These are phyloP conservation scores for Morus bassanus DNA, from an alignment of 2,797 vertebrate species.

Conservation along the genomic window DNA sequence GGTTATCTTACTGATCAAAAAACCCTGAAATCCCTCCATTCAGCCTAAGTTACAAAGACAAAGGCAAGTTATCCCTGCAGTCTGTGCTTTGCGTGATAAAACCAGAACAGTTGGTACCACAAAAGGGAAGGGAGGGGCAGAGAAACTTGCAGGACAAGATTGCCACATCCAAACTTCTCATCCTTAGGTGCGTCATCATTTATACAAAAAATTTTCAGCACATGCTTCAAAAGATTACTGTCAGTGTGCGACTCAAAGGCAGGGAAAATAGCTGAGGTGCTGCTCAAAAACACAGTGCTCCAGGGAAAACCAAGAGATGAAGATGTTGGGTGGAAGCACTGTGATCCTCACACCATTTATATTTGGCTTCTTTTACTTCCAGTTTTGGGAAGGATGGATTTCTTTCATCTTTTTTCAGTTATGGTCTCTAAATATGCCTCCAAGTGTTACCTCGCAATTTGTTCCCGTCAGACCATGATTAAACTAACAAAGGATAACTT, in stretches of 20 bases:
- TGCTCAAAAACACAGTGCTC: background rate
- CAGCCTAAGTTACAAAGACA: background rate
- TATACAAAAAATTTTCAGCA: background rate
- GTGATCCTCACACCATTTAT: background rate
- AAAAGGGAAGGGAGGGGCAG: background rate
- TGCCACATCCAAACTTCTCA: background rate
- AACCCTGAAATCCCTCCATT: background rate
- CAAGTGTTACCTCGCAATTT: background rate
- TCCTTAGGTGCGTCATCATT: background rate
- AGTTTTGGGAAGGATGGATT: background rate
- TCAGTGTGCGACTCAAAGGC: background rate
- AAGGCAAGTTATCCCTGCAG: background rate
- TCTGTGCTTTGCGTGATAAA: background rate
- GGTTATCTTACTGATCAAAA: background rate
- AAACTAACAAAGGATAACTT: background rate
- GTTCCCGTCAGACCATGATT: background rate
- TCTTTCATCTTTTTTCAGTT: background rate
- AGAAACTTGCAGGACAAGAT: slow-evolving; percentile 3
- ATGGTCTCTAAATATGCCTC: background rate
- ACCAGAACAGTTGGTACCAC: background rate
- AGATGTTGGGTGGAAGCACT: background rate
- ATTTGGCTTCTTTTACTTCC: background rate
- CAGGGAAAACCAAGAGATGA: background rate
- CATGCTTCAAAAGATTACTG: background rate
- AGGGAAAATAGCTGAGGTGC: background rate